phyloP scores from a whole-genome alignment of 2,888 invertebrate genomes.

The Plutella xylostella region DNA sequence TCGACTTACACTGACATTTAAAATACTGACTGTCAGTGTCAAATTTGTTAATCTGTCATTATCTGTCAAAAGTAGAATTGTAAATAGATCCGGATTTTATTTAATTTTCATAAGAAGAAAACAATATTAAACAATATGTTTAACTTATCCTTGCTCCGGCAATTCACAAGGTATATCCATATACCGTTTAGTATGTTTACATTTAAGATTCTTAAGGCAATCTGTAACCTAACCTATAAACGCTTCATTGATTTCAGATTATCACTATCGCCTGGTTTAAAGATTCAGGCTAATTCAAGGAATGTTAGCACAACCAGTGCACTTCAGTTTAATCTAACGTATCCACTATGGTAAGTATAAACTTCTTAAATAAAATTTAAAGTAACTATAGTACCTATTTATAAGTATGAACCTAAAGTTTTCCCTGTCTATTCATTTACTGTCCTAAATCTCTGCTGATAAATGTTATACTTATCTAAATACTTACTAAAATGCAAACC shows the following conservation, averaged over 20 bases:
- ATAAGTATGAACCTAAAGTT: too few species aligned
- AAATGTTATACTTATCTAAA: too few species aligned
- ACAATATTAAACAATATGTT: constrained; percentile 33
- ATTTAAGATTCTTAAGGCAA: not conserved
- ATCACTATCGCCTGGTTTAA: constrained; percentile 35
- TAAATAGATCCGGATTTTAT: too few species aligned
- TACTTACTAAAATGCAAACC: too few species aligned
- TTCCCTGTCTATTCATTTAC: too few species aligned
- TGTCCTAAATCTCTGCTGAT: too few species aligned
- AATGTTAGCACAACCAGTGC: constrained; percentile 34
- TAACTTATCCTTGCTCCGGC: constrained; percentile 38
- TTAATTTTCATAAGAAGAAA: too few species aligned
- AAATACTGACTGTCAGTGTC: not conserved
- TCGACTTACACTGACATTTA: too few species aligned
- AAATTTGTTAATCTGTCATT: not conserved
- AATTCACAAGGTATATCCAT: constrained; percentile 40
- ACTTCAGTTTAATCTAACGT: constrained; percentile 50
- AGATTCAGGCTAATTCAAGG: constrained; percentile 29
- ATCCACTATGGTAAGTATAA: constrained; percentile 49
- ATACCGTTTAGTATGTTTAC: not conserved
- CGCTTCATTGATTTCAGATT: constrained; percentile 28
- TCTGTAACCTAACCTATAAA: constrained; percentile 10
- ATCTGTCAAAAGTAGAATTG: not conserved
- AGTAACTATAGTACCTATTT: too few species aligned
- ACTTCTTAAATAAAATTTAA: too few species aligned